phyloP scores from a whole-genome alignment of 2,113 vertebrate genomes.

The Callipepla californica region DNA sequence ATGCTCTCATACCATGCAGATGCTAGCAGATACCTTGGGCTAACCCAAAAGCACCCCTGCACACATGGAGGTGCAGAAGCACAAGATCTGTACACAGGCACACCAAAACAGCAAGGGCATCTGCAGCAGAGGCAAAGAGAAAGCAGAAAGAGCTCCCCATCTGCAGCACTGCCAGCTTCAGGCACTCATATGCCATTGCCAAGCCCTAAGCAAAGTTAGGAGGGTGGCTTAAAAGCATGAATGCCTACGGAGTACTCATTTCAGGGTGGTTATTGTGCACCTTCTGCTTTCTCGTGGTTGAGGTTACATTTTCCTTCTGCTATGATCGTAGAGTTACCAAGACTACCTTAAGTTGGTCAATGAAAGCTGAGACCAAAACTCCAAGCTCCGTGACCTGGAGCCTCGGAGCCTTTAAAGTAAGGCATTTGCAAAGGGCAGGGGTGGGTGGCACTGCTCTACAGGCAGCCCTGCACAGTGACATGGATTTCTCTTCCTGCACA shows the following conservation, averaged over 20 bases:
- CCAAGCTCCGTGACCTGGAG: neutral
- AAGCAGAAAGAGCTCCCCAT: neutral
- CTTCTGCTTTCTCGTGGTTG: neutral
- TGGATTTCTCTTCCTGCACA: constrained; percentile 23
- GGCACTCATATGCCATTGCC: neutral
- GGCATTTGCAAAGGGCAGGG: neutral
- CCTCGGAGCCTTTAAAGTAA: neutral
- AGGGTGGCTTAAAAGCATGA: neutral
- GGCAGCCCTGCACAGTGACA: neutral
- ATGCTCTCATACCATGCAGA: fast-evolving
- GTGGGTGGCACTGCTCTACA: fast-evolving
- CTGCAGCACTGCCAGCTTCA: neutral
- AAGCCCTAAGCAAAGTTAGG: neutral
- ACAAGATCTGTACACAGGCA: neutral
- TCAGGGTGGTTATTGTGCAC: neutral
- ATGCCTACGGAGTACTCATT: neutral
- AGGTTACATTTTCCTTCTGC: neutral
- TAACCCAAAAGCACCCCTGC: fast-evolving
- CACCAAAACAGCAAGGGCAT: fast-evolving
- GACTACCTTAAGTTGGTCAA: neutral
- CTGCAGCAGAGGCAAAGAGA: neutral
- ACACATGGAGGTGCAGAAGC: neutral
- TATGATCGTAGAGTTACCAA: neutral
- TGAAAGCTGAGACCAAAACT: neutral
- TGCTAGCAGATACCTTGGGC: fast-evolving